phyloP scores from a whole-genome alignment of 2,113 vertebrate genomes.

The Paramisgurnus dabryanus region DNA sequence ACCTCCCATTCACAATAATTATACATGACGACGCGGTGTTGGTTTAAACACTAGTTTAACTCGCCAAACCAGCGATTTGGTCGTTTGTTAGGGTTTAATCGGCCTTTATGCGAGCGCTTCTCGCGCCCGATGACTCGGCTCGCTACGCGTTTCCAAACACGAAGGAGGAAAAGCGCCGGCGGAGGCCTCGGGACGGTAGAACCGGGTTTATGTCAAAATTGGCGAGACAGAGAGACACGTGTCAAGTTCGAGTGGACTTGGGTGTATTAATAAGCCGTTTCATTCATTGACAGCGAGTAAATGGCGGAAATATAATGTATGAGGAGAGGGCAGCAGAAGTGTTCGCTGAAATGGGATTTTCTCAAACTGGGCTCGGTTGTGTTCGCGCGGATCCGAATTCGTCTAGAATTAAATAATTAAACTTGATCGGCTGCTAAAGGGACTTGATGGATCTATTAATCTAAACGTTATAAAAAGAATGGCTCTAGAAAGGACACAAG shows the following conservation, averaged over 20 bases:
- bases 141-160: conserved; percentile 40
- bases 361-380: background rate
- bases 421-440: background rate
- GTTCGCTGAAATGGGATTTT: background rate
- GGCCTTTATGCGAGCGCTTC: background rate
- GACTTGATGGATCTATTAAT: background rate
- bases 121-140: conserved; percentile 41
- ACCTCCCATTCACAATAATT: background rate
- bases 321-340: background rate
- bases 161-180: conserved; percentile 43
- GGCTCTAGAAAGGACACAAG: background rate
- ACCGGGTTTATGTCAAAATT: conserved; percentile 15
- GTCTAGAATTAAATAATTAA: background rate
- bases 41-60: conserved; percentile 1
- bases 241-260: background rate
- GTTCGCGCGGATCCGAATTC: background rate
- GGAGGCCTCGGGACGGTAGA: conserved; percentile 28
- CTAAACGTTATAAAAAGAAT: background rate
- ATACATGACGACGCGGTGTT: background rate
- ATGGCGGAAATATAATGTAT: background rate
- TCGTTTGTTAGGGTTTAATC: background rate
- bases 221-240: background rate
- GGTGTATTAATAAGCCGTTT: background rate
- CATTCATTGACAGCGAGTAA: background rate
- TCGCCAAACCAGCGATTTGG: background rate